phyloP scores from a whole-genome alignment of 2,888 invertebrate species.

The Leptopilina myrica region DNA sequence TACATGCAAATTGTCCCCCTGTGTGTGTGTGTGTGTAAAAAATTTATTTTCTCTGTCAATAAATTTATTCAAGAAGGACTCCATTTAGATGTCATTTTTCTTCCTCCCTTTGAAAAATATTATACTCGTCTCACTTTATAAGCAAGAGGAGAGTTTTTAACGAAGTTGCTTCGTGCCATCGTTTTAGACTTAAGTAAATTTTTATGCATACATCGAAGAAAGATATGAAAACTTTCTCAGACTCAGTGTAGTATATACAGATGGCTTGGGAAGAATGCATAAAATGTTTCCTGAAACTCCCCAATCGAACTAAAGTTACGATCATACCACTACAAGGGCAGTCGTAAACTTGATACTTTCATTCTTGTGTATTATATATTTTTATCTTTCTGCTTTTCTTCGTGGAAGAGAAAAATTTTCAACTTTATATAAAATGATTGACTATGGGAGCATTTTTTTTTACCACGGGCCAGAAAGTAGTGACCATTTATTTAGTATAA shows the following conservation, averaged over 20 bases:
- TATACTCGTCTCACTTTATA: constrained; percentile 31
- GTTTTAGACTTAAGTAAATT: constrained; percentile 35
- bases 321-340: constrained; percentile 52
- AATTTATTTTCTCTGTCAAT: constrained; percentile 1
- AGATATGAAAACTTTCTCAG: constrained; percentile 36
- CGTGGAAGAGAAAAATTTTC: neutral
- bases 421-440: constrained; percentile 14
- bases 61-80: constrained; percentile 5
- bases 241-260: constrained; percentile 50
- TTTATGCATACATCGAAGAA: constrained; percentile 36
- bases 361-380: constrained; percentile 11
- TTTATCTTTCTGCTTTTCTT: constrained; percentile 13
- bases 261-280: constrained; percentile 49
- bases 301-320: constrained; percentile 58
- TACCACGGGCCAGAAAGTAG: neutral
- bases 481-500: neutral
- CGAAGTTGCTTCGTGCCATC: constrained; percentile 33
- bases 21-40: neutral
- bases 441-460: neutral
- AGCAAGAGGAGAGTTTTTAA: constrained; percentile 25
- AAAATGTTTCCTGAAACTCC: constrained; percentile 57
- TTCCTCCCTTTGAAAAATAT: neutral
- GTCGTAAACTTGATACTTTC: constrained; percentile 32
- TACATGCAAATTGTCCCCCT: too few species aligned
- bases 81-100: constrained; percentile 11